Conservation (phyloP, 2,797 vertebrate genomes). For the Pseudomugil gertrudae region DNA sequence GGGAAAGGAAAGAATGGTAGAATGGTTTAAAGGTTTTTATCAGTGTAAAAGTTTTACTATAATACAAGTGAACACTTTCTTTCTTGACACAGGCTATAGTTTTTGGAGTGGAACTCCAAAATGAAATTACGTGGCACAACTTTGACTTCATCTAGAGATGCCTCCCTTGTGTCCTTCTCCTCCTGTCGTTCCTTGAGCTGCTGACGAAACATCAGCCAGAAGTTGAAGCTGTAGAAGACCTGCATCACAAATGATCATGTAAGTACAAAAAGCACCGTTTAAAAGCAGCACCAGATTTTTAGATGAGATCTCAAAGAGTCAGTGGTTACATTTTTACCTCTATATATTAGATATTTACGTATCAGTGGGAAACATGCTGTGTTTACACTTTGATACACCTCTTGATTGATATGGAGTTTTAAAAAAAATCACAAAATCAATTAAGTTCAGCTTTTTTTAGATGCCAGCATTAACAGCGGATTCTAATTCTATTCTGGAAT, state of each 20-base stretch:
- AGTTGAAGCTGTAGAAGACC: conserved; percentile 82
- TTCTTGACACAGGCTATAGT: not conserved
- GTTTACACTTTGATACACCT: no score
- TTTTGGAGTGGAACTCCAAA: conserved; percentile 6
- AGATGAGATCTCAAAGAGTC: not conserved
- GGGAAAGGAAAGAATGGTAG: not conserved
- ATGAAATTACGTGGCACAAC: conserved; percentile 42
- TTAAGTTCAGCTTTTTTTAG: not conserved
- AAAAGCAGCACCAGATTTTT: no score
- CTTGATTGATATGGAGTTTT: no score
- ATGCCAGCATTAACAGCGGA: not conserved
- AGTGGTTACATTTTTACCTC: not conserved
- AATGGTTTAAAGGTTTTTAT: conserved; percentile 2
- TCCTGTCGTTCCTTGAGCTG: conserved; percentile 71
- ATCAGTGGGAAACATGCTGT: no score
- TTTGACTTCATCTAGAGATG: conserved; percentile 65
- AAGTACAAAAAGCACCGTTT: not conserved
- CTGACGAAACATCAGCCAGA: conserved; percentile 85
- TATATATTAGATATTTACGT: no score
- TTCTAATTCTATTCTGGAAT: no score
- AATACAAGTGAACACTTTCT: not conserved
- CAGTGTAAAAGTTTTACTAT: not conserved
- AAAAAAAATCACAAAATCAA: not conserved
- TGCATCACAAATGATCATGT: conserved; percentile 43
- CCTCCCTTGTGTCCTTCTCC: conserved; percentile 50